These are phyloP conservation scores for Ophion ellenae DNA, from an alignment of 2,888 invertebrate species.

Conservation along the genomic window DNA sequence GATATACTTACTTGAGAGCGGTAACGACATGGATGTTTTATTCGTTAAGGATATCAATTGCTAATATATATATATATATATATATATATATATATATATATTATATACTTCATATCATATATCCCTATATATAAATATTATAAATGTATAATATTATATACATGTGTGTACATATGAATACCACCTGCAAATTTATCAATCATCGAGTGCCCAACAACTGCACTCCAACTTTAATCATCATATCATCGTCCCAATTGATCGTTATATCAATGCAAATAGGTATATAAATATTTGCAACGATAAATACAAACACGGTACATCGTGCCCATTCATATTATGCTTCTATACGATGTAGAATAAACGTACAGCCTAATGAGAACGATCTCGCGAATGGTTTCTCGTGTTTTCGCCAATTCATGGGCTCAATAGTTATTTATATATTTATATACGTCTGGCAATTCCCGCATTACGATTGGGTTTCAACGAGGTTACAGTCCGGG, in stretches of 20 bases:
- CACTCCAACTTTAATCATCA: constrained; percentile 40
- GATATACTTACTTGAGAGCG: not conserved
- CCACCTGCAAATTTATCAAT: constrained; percentile 58
- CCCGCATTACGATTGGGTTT: no score
- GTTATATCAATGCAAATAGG: not conserved
- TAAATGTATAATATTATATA: not conserved
- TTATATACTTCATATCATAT: not conserved
- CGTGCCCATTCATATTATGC: not conserved
- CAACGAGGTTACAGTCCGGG: no score
- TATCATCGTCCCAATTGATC: constrained; percentile 5
- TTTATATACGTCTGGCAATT: not conserved
- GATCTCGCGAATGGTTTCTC: not conserved
- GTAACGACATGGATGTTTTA: no score
- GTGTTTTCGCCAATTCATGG: not conserved
- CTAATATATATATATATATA: not conserved
- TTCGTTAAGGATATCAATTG: no score
- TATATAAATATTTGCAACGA: not conserved
- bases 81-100: not conserved
- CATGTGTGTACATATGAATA: not conserved
- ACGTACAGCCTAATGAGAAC: constrained; percentile 19
- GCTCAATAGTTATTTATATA: not conserved
- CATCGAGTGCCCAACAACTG: constrained; percentile 58
- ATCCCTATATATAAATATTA: not conserved
- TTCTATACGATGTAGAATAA: constrained; percentile 1
- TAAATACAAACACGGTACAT: not conserved